These are phyloP conservation scores for Eurytoma adleriae DNA, from an alignment of 2,888 invertebrate genomes.

Conservation along the genomic window DNA sequence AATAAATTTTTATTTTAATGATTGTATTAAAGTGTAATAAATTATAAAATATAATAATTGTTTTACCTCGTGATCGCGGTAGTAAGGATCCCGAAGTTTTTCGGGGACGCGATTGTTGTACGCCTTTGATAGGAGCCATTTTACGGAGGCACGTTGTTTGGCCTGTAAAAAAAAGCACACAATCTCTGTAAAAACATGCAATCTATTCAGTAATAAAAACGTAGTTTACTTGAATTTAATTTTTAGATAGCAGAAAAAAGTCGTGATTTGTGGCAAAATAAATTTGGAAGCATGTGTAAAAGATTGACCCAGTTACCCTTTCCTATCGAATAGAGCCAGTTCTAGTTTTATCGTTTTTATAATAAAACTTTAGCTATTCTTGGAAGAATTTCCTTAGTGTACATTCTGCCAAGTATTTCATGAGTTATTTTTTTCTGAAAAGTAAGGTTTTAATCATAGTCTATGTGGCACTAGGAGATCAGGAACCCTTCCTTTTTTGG, in stretches of 20 bases:
- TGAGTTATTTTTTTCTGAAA: too few relatives aligned
- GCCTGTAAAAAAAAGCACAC: conserved; percentile 84
- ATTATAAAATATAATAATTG: background rate
- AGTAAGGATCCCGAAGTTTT: conserved; percentile 95
- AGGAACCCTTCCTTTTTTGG: background rate
- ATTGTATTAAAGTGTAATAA: background rate
- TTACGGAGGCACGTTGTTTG: conserved; percentile 95
- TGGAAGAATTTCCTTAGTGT: too few relatives aligned
- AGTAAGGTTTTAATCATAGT: too few relatives aligned
- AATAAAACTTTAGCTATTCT: background rate
- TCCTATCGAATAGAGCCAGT: conserved; percentile 20
- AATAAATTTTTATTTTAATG: too few relatives aligned
- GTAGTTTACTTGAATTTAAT: conserved; percentile 19
- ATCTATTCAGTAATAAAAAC: conserved; percentile 59
- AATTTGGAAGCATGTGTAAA: background rate
- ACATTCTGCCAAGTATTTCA: conserved; percentile 7
- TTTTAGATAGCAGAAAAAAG: background rate
- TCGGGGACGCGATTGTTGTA: conserved; percentile 96
- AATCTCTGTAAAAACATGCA: background rate
- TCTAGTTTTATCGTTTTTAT: background rate
- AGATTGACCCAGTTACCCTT: conserved; percentile 33
- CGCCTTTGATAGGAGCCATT: conserved; percentile 97
- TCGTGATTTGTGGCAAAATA: too few relatives aligned
- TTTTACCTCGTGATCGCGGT: conserved; percentile 93
- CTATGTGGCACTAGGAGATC: too few relatives aligned